These are phyloP conservation scores for Trachelus stipa DNA, from an alignment of 2,888 invertebrate genomes.

Conservation along the genomic window DNA sequence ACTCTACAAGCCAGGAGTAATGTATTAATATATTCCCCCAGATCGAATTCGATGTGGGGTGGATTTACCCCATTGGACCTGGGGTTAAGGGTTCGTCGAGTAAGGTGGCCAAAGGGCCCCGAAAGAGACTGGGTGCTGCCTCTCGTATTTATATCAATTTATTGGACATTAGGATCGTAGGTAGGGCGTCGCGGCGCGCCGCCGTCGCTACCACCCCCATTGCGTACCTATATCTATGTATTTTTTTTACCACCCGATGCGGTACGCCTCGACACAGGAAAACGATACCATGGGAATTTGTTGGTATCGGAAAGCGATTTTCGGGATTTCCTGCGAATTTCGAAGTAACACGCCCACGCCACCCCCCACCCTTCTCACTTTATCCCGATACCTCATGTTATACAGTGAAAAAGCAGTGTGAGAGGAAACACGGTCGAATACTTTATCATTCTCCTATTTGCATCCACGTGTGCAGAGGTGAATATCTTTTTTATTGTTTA, in stretches of 20 bases:
- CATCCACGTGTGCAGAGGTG: too few relatives aligned
- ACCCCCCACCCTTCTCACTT: neutral
- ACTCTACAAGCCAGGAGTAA: constrained; percentile 18
- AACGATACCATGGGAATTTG: constrained; percentile 27
- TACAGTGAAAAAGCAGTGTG: too few relatives aligned
- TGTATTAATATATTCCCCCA: constrained; percentile 27
- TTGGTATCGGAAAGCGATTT: constrained; percentile 26
- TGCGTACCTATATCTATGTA: constrained; percentile 16
- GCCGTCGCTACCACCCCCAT: neutral
- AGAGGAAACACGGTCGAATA: too few relatives aligned
- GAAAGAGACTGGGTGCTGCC: too few relatives aligned
- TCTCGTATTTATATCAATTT: constrained; percentile 28
- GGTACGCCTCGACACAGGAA: constrained; percentile 14
- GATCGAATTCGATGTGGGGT: constrained; percentile 3
- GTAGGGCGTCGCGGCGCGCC: too few relatives aligned
- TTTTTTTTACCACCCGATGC: constrained; percentile 18
- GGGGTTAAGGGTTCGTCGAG: too few relatives aligned
- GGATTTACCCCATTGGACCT: too few relatives aligned
- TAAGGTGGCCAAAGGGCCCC: too few relatives aligned
- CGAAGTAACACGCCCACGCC: too few relatives aligned
- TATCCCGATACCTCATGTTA: neutral
- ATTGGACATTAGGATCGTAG: constrained; percentile 24
- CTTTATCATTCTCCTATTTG: too few relatives aligned
- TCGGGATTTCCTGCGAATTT: constrained; percentile 24
- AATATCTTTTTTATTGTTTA: too few relatives aligned